A percentile compares a stretch with the other conserved stretches of the same genome.
Evolutionary conservation across 1,140 invertebrate genomes (phyloP).

Genomic region (Oryzaephilus surinamensis): DNA sequence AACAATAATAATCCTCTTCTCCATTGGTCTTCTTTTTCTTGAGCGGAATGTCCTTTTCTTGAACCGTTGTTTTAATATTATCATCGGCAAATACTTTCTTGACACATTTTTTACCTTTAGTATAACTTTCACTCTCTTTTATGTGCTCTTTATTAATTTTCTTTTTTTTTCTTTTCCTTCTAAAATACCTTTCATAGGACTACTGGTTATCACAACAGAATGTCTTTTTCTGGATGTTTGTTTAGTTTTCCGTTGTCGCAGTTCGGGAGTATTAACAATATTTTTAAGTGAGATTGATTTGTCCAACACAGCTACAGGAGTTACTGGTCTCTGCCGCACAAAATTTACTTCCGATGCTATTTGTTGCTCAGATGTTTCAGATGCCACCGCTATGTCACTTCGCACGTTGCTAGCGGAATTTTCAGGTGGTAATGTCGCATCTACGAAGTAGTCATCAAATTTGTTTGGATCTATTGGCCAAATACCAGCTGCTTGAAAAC

Average conservation of each 20-base stretch:
- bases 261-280: neutral
- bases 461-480: conserved; percentile 17
- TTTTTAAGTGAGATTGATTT: neutral
- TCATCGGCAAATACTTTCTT: too few relatives aligned
- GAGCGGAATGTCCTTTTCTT: too few relatives aligned
- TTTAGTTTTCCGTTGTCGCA: neutral
- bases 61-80: too few relatives aligned
- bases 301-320: neutral
- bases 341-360: too few relatives aligned
- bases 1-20: too few relatives aligned
- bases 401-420: neutral
- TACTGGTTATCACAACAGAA: neutral
- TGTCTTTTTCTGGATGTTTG: conserved; percentile 1
- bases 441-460: conserved; percentile 20
- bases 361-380: too few relatives aligned
- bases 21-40: too few relatives aligned
- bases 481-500: conserved; percentile 17
- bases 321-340: too few relatives aligned
- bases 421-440: conserved; percentile 11
- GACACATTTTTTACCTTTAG: too few relatives aligned
- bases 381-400: neutral
- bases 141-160: conserved; percentile 1
- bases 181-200: neutral
- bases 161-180: neutral
- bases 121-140: too few relatives aligned